Evolutionary conservation across 2,888 invertebrate species (phyloP).

Genomic region (Cheiracanthium punctorium): DNA sequence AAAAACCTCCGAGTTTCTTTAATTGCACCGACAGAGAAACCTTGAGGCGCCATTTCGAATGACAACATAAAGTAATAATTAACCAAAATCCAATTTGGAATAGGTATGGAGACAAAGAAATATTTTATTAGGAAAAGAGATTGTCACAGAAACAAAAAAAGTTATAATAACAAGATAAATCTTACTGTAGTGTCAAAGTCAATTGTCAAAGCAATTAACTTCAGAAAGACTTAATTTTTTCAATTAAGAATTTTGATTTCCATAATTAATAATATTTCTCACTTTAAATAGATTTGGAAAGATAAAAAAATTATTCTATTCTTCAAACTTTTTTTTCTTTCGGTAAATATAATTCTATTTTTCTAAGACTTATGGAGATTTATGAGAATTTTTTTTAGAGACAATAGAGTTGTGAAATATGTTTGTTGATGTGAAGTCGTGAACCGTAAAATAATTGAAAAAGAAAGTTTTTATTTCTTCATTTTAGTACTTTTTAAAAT

Average conservation of each 20-base stretch:
- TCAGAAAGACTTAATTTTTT: conserved; percentile 64
- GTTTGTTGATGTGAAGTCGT: too few species aligned
- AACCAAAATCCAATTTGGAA: conserved; percentile 59
- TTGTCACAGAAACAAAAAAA: conserved; percentile 18
- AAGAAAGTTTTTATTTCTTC: too few species aligned
- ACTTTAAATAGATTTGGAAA: conserved; percentile 60
- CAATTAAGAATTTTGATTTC: conserved; percentile 61
- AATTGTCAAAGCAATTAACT: conserved; percentile 64
- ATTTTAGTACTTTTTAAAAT: too few species aligned
- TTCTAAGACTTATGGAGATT: too few species aligned
- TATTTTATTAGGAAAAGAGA: conserved; percentile 27
- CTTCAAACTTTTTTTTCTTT: too few species aligned
- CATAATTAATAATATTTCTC: conserved; percentile 67
- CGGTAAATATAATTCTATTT: too few species aligned
- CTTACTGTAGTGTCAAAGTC: conserved; percentile 39
- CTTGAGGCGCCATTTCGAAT: conserved; percentile 23
- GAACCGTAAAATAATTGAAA: too few species aligned
- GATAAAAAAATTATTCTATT: too few species aligned
- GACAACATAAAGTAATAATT: conserved; percentile 60
- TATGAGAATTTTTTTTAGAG: too few species aligned
- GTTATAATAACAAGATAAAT: conserved; percentile 54
- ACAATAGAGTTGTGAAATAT: too few species aligned
- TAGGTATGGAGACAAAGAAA: conserved; percentile 48
- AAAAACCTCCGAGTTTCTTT: not conserved
- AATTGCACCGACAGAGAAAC: conserved; percentile 30